Evolutionary conservation across 2,113 vertebrate species (phyloP).

Genomic region (Microtus pennsylvanicus): DNA sequence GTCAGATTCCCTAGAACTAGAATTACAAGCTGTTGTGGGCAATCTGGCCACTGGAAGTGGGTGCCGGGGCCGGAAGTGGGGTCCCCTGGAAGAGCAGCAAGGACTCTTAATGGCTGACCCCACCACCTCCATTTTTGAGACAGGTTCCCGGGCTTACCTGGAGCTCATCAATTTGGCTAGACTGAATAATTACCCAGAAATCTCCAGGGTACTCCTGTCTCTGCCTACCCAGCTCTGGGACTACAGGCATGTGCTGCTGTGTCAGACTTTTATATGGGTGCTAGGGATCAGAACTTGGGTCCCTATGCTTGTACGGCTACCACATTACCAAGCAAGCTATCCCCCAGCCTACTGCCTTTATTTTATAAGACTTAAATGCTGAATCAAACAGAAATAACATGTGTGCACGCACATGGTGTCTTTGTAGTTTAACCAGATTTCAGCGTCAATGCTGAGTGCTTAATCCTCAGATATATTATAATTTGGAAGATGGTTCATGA

Average conservation of each 20-base stretch:
- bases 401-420: neutral
- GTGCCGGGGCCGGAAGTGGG: neutral
- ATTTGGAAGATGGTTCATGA: constrained; percentile 25
- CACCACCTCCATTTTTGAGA: neutral
- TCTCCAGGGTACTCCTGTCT: neutral
- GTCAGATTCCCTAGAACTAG: neutral
- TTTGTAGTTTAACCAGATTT: constrained; percentile 26
- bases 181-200: neutral
- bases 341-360: neutral
- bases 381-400: neutral
- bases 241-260: neutral
- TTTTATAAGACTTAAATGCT: constrained; percentile 32
- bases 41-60: neutral
- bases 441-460: neutral
- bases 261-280: neutral
- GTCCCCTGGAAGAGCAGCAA: neutral
- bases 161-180: neutral
- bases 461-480: neutral
- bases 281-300: neutral
- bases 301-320: neutral
- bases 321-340: neutral
- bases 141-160: neutral
- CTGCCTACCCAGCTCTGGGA: neutral
- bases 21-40: neutral
- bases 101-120: neutral